A percentile compares a stretch with the other conserved stretches of the same genome.
Evolutionary conservation across 2,113 vertebrate genomes (phyloP).

Genomic region (Chamaetylas fuelleborni): DNA sequence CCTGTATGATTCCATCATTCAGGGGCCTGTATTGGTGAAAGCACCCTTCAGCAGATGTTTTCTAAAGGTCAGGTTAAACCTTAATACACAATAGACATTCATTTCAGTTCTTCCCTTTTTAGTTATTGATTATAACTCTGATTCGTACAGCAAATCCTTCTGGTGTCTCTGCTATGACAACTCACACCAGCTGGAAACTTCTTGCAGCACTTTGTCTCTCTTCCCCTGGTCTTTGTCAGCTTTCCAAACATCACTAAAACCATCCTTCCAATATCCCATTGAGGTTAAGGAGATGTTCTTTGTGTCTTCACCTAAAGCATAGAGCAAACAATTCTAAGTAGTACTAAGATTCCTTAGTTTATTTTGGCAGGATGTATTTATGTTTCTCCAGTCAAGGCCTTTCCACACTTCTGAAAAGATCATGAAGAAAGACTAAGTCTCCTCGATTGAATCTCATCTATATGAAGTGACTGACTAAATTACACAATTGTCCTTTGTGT

Average conservation of each 20-base stretch:
- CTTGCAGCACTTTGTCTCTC: neutral
- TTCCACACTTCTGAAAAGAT: slow-evolving; percentile 32
- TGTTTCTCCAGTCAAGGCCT: neutral
- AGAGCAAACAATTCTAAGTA: neutral
- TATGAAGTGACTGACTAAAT: neutral
- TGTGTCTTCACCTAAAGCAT: neutral
- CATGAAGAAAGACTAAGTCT: neutral
- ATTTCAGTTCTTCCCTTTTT: neutral
- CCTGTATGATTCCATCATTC: slow-evolving; percentile 26
- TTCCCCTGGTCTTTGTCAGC: neutral
- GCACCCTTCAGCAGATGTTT: slow-evolving; percentile 20
- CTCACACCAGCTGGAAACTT: neutral
- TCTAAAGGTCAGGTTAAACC: slow-evolving; percentile 28
- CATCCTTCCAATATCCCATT: neutral
- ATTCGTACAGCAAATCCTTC: neutral
- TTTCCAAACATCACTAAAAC: neutral
- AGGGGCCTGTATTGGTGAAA: slow-evolving; percentile 15
- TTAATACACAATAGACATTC: neutral
- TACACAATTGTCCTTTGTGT: neutral
- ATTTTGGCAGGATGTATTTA: slow-evolving; percentile 6
- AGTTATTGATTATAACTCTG: neutral
- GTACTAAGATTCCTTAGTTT: neutral
- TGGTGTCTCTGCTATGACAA: neutral
- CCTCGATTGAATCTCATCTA: neutral
- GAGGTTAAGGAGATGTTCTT: neutral